These are phyloP conservation scores for Drosophila cracens DNA, from an alignment of 2,888 invertebrate species.

Conservation along the genomic window DNA sequence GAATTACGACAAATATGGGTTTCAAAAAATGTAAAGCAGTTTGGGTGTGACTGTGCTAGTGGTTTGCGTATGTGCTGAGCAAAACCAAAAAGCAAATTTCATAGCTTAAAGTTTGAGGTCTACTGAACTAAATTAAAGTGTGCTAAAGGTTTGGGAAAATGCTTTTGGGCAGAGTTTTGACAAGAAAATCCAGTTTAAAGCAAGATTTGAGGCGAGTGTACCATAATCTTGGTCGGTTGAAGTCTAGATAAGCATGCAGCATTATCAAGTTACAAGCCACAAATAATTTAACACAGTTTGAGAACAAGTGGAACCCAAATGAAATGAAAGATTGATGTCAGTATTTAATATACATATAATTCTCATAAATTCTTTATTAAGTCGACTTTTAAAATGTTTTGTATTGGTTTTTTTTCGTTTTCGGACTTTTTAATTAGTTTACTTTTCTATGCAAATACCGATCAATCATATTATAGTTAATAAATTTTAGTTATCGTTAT, in stretches of 20 bases:
- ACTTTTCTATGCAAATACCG: constrained; percentile 76
- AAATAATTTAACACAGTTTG: constrained; percentile 5
- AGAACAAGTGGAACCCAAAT: neutral
- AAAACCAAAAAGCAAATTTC: neutral
- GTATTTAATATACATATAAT: constrained; percentile 75
- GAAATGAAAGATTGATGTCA: constrained; percentile 8
- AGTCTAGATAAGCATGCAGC: neutral
- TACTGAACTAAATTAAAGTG: neutral
- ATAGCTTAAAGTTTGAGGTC: neutral
- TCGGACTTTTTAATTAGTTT: constrained; percentile 68
- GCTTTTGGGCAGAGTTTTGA: neutral
- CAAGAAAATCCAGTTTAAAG: neutral
- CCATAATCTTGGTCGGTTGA: neutral
- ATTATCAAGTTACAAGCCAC: too few relatives aligned
- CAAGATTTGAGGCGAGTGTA: neutral
- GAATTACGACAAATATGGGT: neutral
- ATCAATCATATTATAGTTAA: constrained; percentile 64
- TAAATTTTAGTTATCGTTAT: constrained; percentile 60
- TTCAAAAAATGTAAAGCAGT: neutral
- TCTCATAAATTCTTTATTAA: constrained; percentile 83
- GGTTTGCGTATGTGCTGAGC: constrained; percentile 17
- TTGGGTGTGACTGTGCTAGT: neutral
- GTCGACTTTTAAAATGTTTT: constrained; percentile 82
- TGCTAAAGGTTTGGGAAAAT: neutral
- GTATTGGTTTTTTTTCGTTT: constrained; percentile 37